Evolutionary conservation across 2,888 invertebrate species (phyloP), one percentile per base, ranked within the genome.

Genomic region (Aphidoletes aphidimyza): DNA sequence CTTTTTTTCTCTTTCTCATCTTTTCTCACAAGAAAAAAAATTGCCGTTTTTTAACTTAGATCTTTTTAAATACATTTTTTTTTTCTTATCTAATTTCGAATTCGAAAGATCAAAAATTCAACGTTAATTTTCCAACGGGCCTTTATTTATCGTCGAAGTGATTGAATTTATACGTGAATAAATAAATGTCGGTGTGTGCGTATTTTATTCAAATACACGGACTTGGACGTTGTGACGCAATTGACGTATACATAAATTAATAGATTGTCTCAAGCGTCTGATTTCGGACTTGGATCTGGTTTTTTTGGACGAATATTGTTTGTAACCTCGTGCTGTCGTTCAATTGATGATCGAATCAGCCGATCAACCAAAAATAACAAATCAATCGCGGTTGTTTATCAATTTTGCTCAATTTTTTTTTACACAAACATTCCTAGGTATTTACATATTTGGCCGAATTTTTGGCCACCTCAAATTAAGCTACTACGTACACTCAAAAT

Each of bases 191-290:
- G 69, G 11, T 9, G 26, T 69, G 30, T 69, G n/a, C n/a, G n/a
- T 30, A 30, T 30, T 69, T 69, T 26, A 30, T 30, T 30, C 69
- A 69, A 69, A 22, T 9, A 22, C 3, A 54, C n/a, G n/a, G n/a
- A n/a, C n/a, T n/a, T n/a, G n/a, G n/a, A n/a, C n/a, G n/a, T 11
- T 54, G 34, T 69, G 30, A 69, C 34, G 14, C 69, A 69, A 54
- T 22, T 54, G n/a, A 54, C 54, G 69, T 69, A 69, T 34, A 69
- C 69, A 69, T 54, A 54, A 54, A 54, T 54, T 54, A 54, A 3
- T 30, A 22, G 8, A 14, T 1, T 69, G 69, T 69, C 26, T 30
- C 69, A 3, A 17, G 17, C 3, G 3, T 47, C 19, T 11, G 11
- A n/a, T n/a, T n/a, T n/a, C n/a, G n/a, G n/a, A n/a, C 22, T 26